phyloP scores from a whole-genome alignment of 2,888 invertebrate genomes.

The Mythimna ferrago region DNA sequence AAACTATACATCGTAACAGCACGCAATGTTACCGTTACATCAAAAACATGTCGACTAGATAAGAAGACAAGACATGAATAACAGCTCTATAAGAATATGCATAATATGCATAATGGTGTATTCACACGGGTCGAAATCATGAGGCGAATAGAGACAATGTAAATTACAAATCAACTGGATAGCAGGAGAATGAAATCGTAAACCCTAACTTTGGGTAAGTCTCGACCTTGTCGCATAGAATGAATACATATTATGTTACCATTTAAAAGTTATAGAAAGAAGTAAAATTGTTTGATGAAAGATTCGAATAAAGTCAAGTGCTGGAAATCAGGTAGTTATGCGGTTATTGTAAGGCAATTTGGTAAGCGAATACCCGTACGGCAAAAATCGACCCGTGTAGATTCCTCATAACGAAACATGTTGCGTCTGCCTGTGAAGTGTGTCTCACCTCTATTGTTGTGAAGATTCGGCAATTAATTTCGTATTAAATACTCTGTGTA shows the following conservation, averaged over 20 bases:
- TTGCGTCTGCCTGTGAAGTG: constrained; percentile 66
- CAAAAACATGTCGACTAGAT: constrained; percentile 71
- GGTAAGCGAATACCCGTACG: not conserved
- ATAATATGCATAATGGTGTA: constrained; percentile 58
- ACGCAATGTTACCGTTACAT: constrained; percentile 74
- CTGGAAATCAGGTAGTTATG: not conserved
- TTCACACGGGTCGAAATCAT: constrained; percentile 22
- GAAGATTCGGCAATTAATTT: constrained; percentile 65
- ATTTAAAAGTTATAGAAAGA: no score
- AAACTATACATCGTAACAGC: constrained; percentile 69
- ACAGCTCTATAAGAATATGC: constrained; percentile 66
- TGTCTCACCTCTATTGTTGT: constrained; percentile 65
- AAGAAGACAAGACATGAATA: constrained; percentile 71
- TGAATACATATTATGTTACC: no score
- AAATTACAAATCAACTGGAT: not conserved
- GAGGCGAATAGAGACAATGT: not conserved
- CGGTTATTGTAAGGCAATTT: not conserved
- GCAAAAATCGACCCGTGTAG: constrained; percentile 33
- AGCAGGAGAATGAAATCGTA: not conserved
- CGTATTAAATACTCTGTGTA: constrained; percentile 63
- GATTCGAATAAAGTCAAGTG: not conserved
- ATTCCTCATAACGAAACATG: constrained; percentile 51
- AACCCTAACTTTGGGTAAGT: no score
- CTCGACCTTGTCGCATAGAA: no score
- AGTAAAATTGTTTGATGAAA: no score